Conservation (phyloP, 2,797 vertebrate genomes). For the Hapalemur alaotrensis region DNA sequence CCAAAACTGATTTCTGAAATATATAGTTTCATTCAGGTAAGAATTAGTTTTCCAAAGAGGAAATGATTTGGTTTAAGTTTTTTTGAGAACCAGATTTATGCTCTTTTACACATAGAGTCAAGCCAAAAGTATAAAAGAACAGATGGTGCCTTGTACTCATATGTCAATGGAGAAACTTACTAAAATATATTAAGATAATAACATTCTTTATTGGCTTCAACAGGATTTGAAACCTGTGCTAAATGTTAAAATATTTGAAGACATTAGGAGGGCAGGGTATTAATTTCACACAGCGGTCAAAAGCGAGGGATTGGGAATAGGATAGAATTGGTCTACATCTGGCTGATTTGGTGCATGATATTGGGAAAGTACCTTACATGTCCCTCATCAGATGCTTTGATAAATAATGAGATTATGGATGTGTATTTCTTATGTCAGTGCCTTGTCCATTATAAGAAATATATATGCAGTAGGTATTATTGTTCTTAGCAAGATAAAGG, state of each 20-base stretch:
- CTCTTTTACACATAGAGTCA: neutral
- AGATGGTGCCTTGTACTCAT: neutral
- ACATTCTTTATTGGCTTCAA: neutral
- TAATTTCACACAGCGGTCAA: neutral
- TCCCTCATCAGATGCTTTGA: neutral
- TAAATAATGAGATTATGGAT: neutral
- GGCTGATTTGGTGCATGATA: neutral
- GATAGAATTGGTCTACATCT: neutral
- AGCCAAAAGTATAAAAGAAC: neutral
- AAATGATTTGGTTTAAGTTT: neutral
- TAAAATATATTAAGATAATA: neutral
- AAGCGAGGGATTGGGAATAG: neutral
- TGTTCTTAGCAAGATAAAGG: neutral
- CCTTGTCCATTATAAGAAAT: neutral
- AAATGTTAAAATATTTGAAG: neutral
- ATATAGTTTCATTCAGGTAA: constrained; percentile 42
- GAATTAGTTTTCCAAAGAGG: neutral
- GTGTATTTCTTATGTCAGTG: neutral
- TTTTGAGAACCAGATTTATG: neutral
- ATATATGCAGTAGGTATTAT: neutral
- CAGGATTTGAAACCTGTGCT: neutral
- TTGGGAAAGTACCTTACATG: neutral
- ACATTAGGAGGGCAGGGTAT: neutral
- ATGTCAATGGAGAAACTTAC: neutral
- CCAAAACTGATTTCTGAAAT: neutral